These are phyloP conservation scores for Sturmia bella DNA, from an alignment of 2,888 invertebrate species.

Conservation along the genomic window DNA sequence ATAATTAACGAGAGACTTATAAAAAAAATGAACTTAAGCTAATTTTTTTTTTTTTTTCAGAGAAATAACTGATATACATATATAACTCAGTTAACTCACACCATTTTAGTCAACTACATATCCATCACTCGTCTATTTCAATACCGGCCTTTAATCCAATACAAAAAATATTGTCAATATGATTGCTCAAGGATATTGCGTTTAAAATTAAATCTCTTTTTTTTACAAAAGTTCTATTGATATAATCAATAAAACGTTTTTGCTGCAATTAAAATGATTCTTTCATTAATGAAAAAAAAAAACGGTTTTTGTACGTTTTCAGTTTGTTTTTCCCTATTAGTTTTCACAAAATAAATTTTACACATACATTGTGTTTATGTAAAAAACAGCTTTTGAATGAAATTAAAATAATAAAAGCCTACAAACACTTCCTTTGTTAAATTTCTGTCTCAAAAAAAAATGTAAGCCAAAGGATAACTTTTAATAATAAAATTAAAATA, in stretches of 20 bases:
- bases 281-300: slow-evolving; percentile 33
- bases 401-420: slow-evolving; percentile 47
- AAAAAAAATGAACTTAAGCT: too few species aligned
- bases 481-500: slow-evolving; percentile 32
- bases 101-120: too few species aligned
- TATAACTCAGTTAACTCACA: too few species aligned
- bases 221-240: slow-evolving; percentile 6
- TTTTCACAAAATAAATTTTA: slow-evolving; percentile 20
- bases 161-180: not conserved
- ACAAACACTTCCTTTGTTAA: slow-evolving; percentile 44
- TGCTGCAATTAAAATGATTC: slow-evolving; percentile 9
- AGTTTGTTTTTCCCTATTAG: not conserved
- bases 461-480: slow-evolving; percentile 35
- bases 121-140: too few species aligned
- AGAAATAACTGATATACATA: too few species aligned
- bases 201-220: slow-evolving; percentile 15
- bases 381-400: slow-evolving; percentile 25
- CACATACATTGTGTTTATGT: not conserved
- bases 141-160: too few species aligned
- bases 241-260: slow-evolving; percentile 27
- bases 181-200: slow-evolving; percentile 25
- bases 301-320: not conserved
- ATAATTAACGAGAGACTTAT: too few species aligned
- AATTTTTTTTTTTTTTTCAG: too few species aligned
- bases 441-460: slow-evolving; percentile 41